Conservation (phyloP, 2,797 vertebrate genomes). For the Myotis vivesi region DNA sequence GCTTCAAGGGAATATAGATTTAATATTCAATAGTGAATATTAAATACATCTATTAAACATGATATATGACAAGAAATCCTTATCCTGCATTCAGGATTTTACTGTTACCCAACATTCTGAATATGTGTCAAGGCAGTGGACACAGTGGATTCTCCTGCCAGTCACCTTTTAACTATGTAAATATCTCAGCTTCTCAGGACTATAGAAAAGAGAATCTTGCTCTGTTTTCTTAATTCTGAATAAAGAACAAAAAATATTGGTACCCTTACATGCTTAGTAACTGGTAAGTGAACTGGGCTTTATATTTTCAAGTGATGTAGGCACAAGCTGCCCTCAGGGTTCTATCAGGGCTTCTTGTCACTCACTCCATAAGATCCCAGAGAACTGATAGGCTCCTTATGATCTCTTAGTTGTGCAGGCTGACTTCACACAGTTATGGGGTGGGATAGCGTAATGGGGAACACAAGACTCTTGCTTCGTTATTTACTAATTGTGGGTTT, state of each 20-base stretch:
- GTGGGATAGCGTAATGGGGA: background rate
- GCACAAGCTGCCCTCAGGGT: slow-evolving; percentile 28
- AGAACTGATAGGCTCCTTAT: slow-evolving; percentile 15
- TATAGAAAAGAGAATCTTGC: background rate
- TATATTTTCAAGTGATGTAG: slow-evolving; percentile 41
- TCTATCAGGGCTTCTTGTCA: background rate
- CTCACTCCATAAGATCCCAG: background rate
- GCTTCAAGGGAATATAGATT: slow-evolving; percentile 74
- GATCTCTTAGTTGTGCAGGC: background rate
- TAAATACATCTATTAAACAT: slow-evolving; percentile 74
- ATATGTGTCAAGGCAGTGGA: slow-evolving; percentile 56
- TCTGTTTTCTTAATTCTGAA: slow-evolving; percentile 21
- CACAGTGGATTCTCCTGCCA: slow-evolving; percentile 54
- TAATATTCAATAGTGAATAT: slow-evolving; percentile 77
- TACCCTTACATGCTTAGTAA: slow-evolving; percentile 24
- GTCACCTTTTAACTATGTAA: slow-evolving; percentile 54
- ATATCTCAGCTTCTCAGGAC: slow-evolving; percentile 17
- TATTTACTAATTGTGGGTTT: background rate
- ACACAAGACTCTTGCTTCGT: background rate
- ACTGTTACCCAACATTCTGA: slow-evolving; percentile 73
- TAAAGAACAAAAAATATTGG: slow-evolving; percentile 12
- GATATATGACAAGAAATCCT: slow-evolving; percentile 76
- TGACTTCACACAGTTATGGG: background rate
- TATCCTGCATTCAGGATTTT: slow-evolving; percentile 57
- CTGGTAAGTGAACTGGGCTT: slow-evolving; percentile 31